Conservation (phyloP, 2,113 vertebrate species). For the Erythrocercus mccallii region DNA sequence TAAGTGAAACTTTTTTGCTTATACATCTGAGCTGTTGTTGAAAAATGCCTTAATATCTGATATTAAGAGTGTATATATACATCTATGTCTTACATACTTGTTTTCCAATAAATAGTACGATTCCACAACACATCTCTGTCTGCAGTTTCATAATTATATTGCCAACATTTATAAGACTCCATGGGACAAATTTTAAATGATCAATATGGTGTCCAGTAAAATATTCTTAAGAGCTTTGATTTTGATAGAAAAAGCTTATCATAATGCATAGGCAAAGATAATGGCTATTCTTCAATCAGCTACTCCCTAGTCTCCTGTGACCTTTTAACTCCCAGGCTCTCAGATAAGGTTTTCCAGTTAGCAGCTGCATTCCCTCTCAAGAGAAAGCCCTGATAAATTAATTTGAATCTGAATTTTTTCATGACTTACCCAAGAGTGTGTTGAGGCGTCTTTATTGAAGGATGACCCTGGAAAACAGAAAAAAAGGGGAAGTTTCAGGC, state of each 20-base stretch:
- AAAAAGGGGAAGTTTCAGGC: not conserved
- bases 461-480: not conserved
- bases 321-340: not conserved
- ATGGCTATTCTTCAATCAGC: slow-evolving; percentile 6
- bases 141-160: not conserved
- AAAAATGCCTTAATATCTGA: not conserved
- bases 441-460: not conserved
- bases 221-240: not conserved
- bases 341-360: not conserved
- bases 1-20: not conserved
- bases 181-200: not conserved
- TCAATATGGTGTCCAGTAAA: not conserved
- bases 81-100: not conserved
- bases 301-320: not conserved
- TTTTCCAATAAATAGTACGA: not conserved
- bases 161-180: not conserved
- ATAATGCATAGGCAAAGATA: not conserved
- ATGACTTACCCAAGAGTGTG: not conserved
- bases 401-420: not conserved
- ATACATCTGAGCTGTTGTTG: not conserved
- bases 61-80: not conserved
- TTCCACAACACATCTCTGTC: not conserved
- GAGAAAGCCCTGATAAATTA: not conserved
- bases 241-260: not conserved
- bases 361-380: not conserved